Evolutionary conservation across 1,140 invertebrate species (phyloP).

Genomic region (Leptopilina clavipes): DNA sequence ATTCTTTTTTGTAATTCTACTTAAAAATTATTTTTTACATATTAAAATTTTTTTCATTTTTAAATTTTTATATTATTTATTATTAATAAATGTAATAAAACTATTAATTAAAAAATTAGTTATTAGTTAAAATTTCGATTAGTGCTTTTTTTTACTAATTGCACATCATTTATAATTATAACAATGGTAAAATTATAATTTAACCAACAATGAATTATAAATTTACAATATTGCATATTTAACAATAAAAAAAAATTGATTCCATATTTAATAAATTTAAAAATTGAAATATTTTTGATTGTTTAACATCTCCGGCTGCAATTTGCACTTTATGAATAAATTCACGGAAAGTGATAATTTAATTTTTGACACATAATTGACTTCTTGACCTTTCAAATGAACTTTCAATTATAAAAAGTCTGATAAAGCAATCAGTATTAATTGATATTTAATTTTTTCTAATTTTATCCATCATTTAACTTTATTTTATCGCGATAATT

Average conservation of each 20-base stretch:
- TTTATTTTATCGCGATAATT: neutral
- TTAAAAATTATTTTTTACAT: no score
- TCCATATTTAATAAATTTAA: neutral
- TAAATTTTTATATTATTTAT: no score
- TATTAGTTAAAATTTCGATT: no score
- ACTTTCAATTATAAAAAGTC: neutral
- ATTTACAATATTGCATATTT: neutral
- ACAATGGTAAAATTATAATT: neutral
- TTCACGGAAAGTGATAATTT: neutral
- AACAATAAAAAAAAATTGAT: neutral
- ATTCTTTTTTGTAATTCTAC: no score
- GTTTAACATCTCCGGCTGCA: neutral
- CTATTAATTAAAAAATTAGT: no score
- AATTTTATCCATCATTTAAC: neutral
- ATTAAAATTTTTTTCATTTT: no score
- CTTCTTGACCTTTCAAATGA: neutral
- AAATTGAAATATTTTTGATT: neutral
- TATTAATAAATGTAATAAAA: no score
- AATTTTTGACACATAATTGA: conserved; percentile 23
- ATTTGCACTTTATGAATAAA: neutral
- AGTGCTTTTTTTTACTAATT: no score
- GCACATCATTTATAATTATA: neutral
- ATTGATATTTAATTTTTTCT: neutral
- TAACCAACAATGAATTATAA: neutral
- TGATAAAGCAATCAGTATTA: neutral